Conservation (phyloP, 2,797 vertebrate species). For the Karalla daura region DNA sequence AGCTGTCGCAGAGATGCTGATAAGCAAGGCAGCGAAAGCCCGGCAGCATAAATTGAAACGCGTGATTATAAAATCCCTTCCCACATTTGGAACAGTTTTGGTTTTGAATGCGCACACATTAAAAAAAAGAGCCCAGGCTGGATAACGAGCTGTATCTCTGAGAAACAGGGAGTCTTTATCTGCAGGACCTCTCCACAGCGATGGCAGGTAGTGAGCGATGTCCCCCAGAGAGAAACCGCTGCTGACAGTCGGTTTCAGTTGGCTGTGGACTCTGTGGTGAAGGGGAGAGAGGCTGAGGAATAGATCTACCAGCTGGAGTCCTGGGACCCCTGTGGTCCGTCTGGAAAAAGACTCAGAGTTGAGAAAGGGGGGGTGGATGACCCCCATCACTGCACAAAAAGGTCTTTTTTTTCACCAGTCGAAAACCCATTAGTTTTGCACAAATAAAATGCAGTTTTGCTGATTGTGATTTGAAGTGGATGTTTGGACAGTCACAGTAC, state of each 20-base stretch:
- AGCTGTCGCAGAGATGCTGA: background rate
- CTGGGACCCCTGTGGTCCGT: conserved; percentile 50
- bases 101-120: background rate
- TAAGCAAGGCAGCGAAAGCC: conserved; percentile 2
- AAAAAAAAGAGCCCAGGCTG: background rate
- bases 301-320: conserved; percentile 69
- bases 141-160: background rate
- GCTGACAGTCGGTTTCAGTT: conserved; percentile 49
- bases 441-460: conserved; percentile 4
- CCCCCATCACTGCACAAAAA: conserved; percentile 27
- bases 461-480: background rate
- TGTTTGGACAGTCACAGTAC: conserved; percentile 26
- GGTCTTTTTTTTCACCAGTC: conserved; percentile 15
- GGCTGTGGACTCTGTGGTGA: conserved; percentile 33
- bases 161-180: conserved; percentile 12
- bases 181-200: background rate
- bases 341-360: conserved; percentile 70
- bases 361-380: conserved; percentile 38
- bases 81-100: background rate
- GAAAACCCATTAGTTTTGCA: conserved; percentile 1
- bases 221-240: conserved; percentile 25
- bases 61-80: background rate
- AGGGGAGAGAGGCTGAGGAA: conserved; percentile 49
- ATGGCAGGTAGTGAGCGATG: conserved; percentile 19
- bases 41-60: background rate